A percentile compares a stretch with the other conserved stretches of the same genome.
Evolutionary conservation across 2,797 vertebrate species (phyloP).

Genomic region (Lagorchestes hirsutus): DNA sequence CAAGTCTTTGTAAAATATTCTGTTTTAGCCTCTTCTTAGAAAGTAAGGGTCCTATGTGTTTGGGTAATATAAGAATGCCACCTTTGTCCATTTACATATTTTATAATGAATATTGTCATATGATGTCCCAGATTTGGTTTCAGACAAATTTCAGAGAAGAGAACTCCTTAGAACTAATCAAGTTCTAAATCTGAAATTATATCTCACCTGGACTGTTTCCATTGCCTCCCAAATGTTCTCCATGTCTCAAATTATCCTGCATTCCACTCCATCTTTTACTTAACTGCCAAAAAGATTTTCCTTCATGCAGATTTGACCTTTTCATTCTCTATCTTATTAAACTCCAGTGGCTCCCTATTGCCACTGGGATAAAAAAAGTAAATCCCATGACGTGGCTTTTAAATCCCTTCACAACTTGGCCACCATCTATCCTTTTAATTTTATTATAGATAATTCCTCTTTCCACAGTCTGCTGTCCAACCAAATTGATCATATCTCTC

Average conservation of each 20-base stretch:
- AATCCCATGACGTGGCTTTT: neutral
- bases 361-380: neutral
- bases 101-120: conserved; percentile 2
- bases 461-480: neutral
- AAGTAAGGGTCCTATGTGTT: neutral
- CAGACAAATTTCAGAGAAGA: neutral
- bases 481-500: neutral
- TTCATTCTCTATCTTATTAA: neutral
- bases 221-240: neutral
- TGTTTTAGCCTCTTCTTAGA: conserved; percentile 42
- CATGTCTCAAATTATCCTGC: neutral
- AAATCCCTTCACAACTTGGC: neutral
- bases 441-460: neutral
- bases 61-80: neutral
- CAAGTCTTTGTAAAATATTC: neutral
- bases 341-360: neutral
- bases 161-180: neutral
- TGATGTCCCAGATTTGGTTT: conserved; percentile 27
- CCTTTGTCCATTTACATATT: neutral
- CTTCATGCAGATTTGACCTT: neutral
- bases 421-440: neutral
- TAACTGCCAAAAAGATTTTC: neutral
- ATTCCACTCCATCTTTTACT: neutral
- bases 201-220: neutral
- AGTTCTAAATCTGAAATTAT: conserved; percentile 5